These are phyloP conservation scores for Halocynthia roretzi DNA, from an alignment of 23 tunicate genomes.

Conservation along the genomic window DNA sequence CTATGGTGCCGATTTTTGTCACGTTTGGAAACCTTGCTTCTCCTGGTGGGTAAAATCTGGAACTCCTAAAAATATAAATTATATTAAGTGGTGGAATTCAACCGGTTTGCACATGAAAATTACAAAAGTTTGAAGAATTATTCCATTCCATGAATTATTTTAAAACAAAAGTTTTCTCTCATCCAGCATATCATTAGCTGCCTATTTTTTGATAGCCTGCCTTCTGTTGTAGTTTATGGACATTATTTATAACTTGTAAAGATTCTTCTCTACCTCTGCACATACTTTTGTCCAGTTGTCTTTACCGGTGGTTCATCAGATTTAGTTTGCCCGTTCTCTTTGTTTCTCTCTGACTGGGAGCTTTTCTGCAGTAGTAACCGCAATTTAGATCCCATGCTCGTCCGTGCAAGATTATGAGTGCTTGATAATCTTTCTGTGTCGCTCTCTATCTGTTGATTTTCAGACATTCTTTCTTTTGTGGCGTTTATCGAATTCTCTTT, in stretches of 20 bases:
- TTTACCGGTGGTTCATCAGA: constrained; percentile 1
- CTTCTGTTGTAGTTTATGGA: not conserved
- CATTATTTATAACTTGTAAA: not conserved
- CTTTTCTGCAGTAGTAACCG: constrained; percentile 45
- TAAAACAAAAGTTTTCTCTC: too few relatives aligned
- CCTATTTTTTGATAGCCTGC: constrained; percentile 1
- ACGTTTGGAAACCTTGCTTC: constrained; percentile 12
- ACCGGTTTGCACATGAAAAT: too few relatives aligned
- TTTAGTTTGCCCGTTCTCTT: not conserved
- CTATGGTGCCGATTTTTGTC: constrained; percentile 3
- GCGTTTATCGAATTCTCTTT: not conserved
- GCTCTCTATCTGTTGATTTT: not conserved
- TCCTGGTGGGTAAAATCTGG: constrained; percentile 2
- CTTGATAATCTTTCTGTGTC: constrained; percentile 10
- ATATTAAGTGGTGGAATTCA: too few relatives aligned
- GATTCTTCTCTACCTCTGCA: not conserved
- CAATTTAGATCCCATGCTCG: constrained; percentile 48
- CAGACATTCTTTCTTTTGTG: not conserved
- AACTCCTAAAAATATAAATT: not conserved
- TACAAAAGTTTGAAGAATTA: too few relatives aligned
- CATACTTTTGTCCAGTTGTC: constrained; percentile 3
- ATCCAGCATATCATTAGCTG: not conserved
- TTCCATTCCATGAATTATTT: too few relatives aligned
- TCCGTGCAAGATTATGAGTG: constrained; percentile 18
- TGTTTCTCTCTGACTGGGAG: constrained; percentile 23